Conservation (phyloP, 2,113 vertebrate species). For the Nothocercus nigrocapillus region DNA sequence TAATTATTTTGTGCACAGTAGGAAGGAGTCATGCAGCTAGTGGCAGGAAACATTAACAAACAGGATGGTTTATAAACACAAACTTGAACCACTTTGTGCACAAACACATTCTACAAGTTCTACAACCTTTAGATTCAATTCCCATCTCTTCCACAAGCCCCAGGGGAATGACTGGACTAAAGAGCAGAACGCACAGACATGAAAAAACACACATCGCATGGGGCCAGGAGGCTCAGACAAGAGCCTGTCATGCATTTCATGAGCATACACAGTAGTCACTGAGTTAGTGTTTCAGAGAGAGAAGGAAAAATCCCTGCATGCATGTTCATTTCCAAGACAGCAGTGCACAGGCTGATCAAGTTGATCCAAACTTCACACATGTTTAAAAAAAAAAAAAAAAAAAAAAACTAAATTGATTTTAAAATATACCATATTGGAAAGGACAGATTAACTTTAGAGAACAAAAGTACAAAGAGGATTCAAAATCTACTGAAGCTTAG, state of each 20-base stretch:
- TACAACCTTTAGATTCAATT: background rate
- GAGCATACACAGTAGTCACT: background rate
- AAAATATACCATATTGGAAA: background rate
- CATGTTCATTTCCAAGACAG: background rate
- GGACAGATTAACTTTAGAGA: background rate
- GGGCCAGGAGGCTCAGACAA: conserved; percentile 48
- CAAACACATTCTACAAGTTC: background rate
- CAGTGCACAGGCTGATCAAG: background rate
- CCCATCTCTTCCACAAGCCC: background rate
- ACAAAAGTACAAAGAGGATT: background rate
- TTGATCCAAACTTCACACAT: background rate
- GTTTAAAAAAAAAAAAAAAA: background rate
- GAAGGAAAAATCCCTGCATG: background rate
- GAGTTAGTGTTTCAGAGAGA: conserved; percentile 7
- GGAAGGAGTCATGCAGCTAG: background rate
- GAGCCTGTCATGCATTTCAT: conserved; percentile 22
- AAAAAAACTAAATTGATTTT: background rate
- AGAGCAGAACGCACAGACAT: background rate
- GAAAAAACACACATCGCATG: background rate
- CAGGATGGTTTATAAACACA: background rate
- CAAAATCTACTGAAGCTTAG: background rate
- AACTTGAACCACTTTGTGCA: background rate
- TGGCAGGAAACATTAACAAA: background rate
- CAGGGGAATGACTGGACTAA: background rate
- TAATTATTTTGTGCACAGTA: background rate